phyloP scores from a whole-genome alignment of 2,888 invertebrate genomes.

The Eremobia ochroleuca region DNA sequence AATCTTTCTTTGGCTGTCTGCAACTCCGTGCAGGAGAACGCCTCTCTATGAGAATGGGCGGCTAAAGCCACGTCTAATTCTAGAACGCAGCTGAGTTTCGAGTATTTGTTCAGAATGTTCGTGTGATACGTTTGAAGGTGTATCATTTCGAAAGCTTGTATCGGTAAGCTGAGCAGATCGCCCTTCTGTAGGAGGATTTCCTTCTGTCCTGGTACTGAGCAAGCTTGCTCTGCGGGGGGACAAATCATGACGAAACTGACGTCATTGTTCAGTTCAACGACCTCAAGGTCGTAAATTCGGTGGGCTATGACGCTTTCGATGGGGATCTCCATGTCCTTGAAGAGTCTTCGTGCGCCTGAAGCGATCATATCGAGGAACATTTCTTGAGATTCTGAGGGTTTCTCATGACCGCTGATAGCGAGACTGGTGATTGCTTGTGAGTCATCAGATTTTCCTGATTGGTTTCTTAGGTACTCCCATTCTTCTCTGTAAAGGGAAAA shows the following conservation, averaged over 20 bases:
- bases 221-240: constrained; percentile 97
- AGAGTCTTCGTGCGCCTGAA: constrained; percentile 93
- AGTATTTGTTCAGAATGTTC: constrained; percentile 97
- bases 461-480: constrained; percentile 96
- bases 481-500: constrained; percentile 94
- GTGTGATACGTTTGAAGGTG: constrained; percentile 98
- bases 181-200: constrained; percentile 96
- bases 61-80: constrained; percentile 98
- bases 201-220: constrained; percentile 96
- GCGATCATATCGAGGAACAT: constrained; percentile 95
- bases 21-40: constrained; percentile 97
- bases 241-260: constrained; percentile 98
- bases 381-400: constrained; percentile 94
- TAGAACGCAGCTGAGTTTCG: constrained; percentile 97
- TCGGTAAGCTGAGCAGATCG: constrained; percentile 96
- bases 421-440: constrained; percentile 80
- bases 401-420: constrained; percentile 80
- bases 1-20: constrained; percentile 96
- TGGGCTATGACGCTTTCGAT: constrained; percentile 93
- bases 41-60: constrained; percentile 98
- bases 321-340: constrained; percentile 95
- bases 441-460: constrained; percentile 84
- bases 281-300: constrained; percentile 97
- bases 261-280: constrained; percentile 97
- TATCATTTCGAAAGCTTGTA: constrained; percentile 98